These are phyloP conservation scores for Drosophila diplacantha DNA, from an alignment of 2,888 invertebrate genomes.

Conservation along the genomic window DNA sequence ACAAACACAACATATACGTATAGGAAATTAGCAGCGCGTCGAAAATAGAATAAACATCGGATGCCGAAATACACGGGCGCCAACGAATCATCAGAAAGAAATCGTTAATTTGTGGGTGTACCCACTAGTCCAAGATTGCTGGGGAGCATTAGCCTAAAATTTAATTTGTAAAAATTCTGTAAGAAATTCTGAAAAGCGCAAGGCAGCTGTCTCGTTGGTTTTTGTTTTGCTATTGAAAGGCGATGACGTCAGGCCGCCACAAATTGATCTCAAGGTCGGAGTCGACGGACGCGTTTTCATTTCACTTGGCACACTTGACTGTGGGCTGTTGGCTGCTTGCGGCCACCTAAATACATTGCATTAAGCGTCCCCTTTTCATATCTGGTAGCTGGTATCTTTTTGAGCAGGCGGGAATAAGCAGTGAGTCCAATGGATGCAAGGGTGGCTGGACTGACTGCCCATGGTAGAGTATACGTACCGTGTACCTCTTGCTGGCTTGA, in stretches of 20 bases:
- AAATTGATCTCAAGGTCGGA: conserved; percentile 66
- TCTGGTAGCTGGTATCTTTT: conserved; percentile 19
- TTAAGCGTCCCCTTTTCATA: conserved; percentile 26
- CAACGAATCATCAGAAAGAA: conserved; percentile 7
- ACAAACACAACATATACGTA: conserved; percentile 15
- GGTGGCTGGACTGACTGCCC: conserved; percentile 24
- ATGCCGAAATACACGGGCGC: conserved; percentile 22
- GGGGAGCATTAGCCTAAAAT: conserved; percentile 37
- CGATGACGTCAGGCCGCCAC: conserved; percentile 63
- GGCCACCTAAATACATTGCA: conserved; percentile 49
- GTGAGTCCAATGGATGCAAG: conserved; percentile 19
- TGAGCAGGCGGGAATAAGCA: background rate
- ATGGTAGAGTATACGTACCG: background rate
- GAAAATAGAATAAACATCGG: conserved; percentile 27
- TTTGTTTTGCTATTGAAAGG: conserved; percentile 29
- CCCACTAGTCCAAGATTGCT: conserved; percentile 19
- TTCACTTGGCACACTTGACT: conserved; percentile 66
- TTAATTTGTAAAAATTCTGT: conserved; percentile 33
- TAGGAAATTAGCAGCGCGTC: conserved; percentile 51
- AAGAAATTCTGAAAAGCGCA: conserved; percentile 22
- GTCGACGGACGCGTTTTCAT: conserved; percentile 67
- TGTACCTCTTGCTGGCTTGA: conserved; percentile 15
- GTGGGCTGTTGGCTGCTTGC: conserved; percentile 22
- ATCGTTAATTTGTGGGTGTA: conserved; percentile 40
- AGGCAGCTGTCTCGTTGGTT: conserved; percentile 55